Evolutionary conservation across 2,888 invertebrate species (phyloP).

Genomic region (Eubasilissa splendida): DNA sequence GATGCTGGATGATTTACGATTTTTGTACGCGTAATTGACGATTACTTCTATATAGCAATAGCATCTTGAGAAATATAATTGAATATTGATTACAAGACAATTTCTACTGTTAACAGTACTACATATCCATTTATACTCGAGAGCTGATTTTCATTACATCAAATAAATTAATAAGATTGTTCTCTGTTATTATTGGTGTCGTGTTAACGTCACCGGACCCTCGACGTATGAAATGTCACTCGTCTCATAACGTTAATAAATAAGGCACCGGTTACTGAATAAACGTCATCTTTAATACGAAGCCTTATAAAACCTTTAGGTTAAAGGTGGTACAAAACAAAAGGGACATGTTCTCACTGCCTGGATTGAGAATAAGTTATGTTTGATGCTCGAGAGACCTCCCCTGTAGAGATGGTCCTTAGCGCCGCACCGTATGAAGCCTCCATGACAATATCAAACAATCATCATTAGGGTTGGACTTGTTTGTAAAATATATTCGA

Average conservation of each 20-base stretch:
- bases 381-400: constrained; percentile 36
- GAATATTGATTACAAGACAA: constrained; percentile 2
- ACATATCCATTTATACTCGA: too few relatives aligned
- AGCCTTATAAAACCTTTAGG: constrained; percentile 43
- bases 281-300: constrained; percentile 49
- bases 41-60: background rate
- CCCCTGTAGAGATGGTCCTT: constrained; percentile 43
- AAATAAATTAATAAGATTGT: constrained; percentile 10
- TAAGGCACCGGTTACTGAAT: constrained; percentile 42
- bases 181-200: background rate
- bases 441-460: background rate
- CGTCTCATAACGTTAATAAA: constrained; percentile 37
- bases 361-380: constrained; percentile 39
- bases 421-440: constrained; percentile 34
- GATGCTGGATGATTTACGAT: background rate
- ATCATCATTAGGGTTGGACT: constrained; percentile 26
- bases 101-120: background rate
- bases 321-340: constrained; percentile 51
- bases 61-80: background rate
- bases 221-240: background rate
- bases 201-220: background rate
- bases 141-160: constrained; percentile 12
- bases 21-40: background rate
- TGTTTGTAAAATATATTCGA: background rate
- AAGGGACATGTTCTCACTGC: constrained; percentile 42